Conservation (phyloP, 2,797 vertebrate genomes). For the Leuciscus waleckii region DNA sequence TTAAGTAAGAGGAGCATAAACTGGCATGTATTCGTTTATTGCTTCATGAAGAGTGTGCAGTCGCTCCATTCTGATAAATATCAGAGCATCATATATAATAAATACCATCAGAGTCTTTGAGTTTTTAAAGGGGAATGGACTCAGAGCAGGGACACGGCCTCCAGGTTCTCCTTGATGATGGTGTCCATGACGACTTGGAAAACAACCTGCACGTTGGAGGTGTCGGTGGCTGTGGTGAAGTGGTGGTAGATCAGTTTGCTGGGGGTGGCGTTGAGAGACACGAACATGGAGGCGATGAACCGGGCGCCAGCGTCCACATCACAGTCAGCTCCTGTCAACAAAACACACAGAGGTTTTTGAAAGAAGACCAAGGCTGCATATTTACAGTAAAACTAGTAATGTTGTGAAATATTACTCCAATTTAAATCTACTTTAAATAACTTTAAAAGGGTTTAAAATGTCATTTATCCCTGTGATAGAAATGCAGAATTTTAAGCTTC, state of each 20-base stretch:
- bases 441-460: neutral
- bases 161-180: conserved; percentile 83
- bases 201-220: conserved; percentile 82
- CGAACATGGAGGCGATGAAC: conserved; percentile 76
- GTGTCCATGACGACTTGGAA: conserved; percentile 86
- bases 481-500: neutral
- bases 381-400: neutral
- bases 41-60: neutral
- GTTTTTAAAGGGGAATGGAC: neutral
- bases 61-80: neutral
- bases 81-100: neutral
- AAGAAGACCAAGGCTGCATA: neutral
- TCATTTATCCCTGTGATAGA: neutral
- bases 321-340: conserved; percentile 76
- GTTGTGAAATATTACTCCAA: neutral
- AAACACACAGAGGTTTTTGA: neutral
- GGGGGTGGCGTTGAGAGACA: conserved; percentile 72
- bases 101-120: conserved; percentile 16
- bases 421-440: no score
- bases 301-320: conserved; percentile 80
- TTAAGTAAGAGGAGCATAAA: neutral
- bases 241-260: conserved; percentile 82
- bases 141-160: conserved; percentile 80
- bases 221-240: conserved; percentile 84
- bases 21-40: neutral